Conservation (phyloP, 2,888 invertebrate genomes). For the Mongoloraphidia duomilia region DNA sequence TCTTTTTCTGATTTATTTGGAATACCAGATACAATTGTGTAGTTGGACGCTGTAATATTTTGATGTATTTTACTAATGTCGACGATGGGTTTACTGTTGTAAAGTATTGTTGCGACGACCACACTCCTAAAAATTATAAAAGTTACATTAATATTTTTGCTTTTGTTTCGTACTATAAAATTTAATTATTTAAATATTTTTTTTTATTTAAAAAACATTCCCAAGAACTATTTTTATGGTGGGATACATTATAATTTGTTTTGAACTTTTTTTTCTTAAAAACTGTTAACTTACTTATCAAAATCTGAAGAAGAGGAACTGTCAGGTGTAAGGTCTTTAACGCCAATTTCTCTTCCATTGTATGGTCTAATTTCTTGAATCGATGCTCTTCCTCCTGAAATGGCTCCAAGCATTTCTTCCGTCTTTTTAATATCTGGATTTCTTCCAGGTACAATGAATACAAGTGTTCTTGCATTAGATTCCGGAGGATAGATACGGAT, state of each 20-base stretch:
- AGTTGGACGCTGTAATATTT: slow-evolving; percentile 15
- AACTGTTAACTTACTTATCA: slow-evolving; percentile 34
- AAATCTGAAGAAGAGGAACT: slow-evolving; percentile 30
- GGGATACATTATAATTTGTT: background rate
- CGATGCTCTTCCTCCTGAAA: slow-evolving; percentile 66
- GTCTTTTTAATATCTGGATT: slow-evolving; percentile 59
- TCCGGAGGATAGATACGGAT: slow-evolving; percentile 69
- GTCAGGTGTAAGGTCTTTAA: slow-evolving; percentile 35
- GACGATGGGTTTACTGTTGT: slow-evolving; percentile 49
- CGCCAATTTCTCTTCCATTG: slow-evolving; percentile 38
- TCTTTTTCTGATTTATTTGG: background rate
- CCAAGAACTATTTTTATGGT: background rate
- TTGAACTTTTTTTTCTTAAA: background rate
- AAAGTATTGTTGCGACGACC: slow-evolving; percentile 54
- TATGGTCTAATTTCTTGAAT: slow-evolving; percentile 63
- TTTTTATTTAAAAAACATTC: background rate
- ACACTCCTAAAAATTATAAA: slow-evolving; percentile 41
- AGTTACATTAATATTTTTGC: no score
- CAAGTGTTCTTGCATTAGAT: slow-evolving; percentile 58
- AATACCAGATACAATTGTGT: background rate
- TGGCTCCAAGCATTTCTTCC: slow-evolving; percentile 57
- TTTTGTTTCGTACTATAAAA: no score
- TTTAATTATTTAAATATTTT: background rate
- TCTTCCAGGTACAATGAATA: slow-evolving; percentile 67
- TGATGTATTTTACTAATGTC: slow-evolving; percentile 59